Evolutionary conservation across 2,797 vertebrate species (phyloP).

Genomic region (Glyptemys insculpta): DNA sequence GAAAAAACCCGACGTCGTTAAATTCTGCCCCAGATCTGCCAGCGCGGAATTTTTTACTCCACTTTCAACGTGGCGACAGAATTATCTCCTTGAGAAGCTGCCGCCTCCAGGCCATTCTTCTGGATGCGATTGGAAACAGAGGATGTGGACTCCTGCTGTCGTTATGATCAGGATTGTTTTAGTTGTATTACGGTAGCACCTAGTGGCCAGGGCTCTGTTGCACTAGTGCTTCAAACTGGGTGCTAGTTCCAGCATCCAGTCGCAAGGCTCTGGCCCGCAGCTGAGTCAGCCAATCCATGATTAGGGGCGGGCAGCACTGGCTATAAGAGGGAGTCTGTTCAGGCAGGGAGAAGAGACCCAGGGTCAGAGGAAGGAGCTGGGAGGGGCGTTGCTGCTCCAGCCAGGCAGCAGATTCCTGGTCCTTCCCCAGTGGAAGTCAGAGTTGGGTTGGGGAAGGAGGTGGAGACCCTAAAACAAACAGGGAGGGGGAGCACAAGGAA

Average conservation of each 20-base stretch:
- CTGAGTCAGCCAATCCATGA: not conserved
- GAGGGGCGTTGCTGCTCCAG: not conserved
- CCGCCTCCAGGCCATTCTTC: not conserved
- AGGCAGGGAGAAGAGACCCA: not conserved
- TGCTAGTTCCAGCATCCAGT: not conserved
- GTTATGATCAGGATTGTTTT: not conserved
- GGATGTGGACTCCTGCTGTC: accelerated
- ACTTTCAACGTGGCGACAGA: conserved; percentile 42
- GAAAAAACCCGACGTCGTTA: not conserved
- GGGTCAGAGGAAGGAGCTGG: not conserved
- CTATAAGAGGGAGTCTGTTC: not conserved
- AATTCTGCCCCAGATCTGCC: conserved; percentile 68
- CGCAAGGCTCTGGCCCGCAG: not conserved
- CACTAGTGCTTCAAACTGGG: not conserved
- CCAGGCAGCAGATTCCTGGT: not conserved
- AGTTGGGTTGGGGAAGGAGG: not conserved
- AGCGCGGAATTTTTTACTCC: conserved; percentile 35
- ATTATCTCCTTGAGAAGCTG: not conserved
- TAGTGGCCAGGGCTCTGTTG: not conserved
- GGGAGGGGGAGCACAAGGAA: not conserved
- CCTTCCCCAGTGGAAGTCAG: not conserved
- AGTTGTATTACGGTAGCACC: not conserved
- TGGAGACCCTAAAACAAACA: not conserved
- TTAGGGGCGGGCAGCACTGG: not conserved
- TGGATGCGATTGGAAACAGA: not conserved